These are phyloP conservation scores for Polydrusus cervinus DNA, from an alignment of 2,888 invertebrate species.

Conservation along the genomic window DNA sequence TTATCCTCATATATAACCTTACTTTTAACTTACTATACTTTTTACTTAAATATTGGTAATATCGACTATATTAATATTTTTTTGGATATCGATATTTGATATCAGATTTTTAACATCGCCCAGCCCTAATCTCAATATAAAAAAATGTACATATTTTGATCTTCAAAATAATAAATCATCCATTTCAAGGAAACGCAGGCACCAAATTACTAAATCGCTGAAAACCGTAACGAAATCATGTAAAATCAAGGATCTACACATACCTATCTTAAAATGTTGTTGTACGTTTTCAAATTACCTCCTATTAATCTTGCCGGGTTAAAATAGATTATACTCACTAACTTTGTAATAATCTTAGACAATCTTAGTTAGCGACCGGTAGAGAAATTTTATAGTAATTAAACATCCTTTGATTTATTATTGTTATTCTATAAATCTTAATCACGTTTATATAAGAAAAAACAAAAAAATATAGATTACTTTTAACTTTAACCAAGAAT, in stretches of 20 bases:
- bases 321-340: conserved; percentile 2
- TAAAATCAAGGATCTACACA: conserved; percentile 28
- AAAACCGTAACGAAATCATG: conserved; percentile 28
- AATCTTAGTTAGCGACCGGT: too few species aligned
- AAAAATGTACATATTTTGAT: not conserved
- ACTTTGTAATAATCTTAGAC: not conserved
- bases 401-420: not conserved
- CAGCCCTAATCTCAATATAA: too few species aligned
- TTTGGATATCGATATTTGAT: too few species aligned
- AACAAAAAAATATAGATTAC: not conserved
- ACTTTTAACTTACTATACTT: too few species aligned
- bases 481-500: too few species aligned
- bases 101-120: too few species aligned
- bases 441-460: not conserved
- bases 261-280: conserved; percentile 22
- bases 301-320: conserved; percentile 8
- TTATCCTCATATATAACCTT: too few species aligned
- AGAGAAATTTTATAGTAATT: conserved; percentile 6
- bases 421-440: not conserved
- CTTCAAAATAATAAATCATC: conserved; percentile 5
- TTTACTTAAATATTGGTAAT: too few species aligned
- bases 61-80: too few species aligned
- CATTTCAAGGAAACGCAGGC: not conserved
- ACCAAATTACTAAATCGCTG: conserved; percentile 21
- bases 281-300: conserved; percentile 10